A percentile compares a stretch with the other conserved stretches of the same genome.
Evolutionary conservation across 2,113 vertebrate genomes (phyloP).

Genomic region (Danionella cerebrum): DNA sequence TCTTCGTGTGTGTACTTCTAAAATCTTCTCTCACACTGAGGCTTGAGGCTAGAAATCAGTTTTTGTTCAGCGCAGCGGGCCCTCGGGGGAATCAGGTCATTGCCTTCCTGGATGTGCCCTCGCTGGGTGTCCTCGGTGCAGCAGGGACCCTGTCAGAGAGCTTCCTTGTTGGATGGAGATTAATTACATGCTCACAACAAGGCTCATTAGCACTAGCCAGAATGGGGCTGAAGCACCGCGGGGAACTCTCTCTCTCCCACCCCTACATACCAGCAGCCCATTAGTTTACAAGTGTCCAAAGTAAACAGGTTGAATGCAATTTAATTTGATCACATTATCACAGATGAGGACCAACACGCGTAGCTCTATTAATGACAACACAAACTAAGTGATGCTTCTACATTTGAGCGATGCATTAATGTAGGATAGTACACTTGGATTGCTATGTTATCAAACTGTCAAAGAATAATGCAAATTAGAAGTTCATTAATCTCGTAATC

Average conservation of each 20-base stretch:
- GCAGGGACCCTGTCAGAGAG: neutral
- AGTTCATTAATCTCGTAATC: too few relatives aligned
- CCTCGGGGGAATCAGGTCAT: neutral
- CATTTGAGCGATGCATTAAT: too few relatives aligned
- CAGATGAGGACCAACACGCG: too few relatives aligned
- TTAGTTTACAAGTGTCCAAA: constrained; percentile 61
- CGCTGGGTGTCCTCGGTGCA: neutral
- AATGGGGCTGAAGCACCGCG: neutral
- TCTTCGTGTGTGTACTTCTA: constrained; percentile 12
- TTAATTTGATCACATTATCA: constrained; percentile 63
- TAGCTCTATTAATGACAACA: constrained; percentile 22
- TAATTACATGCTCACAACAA: constrained; percentile 17
- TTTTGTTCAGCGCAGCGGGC: neutral
- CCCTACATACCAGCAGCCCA: constrained; percentile 39
- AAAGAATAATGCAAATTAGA: too few relatives aligned
- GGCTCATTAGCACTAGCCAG: neutral
- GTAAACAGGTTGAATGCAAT: constrained; percentile 58
- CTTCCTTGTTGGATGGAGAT: constrained; percentile 12
- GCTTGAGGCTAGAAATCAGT: constrained; percentile 30
- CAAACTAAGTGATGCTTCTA: too few relatives aligned
- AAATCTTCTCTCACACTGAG: neutral
- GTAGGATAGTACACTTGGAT: neutral
- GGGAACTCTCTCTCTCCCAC: neutral
- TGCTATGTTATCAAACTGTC: too few relatives aligned
- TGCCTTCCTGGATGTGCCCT: neutral